A percentile compares a stretch with the other conserved stretches of the same genome.
phyloP scores from a whole-genome alignment of 2,888 invertebrate species.

The Pherbina coryleti region DNA sequence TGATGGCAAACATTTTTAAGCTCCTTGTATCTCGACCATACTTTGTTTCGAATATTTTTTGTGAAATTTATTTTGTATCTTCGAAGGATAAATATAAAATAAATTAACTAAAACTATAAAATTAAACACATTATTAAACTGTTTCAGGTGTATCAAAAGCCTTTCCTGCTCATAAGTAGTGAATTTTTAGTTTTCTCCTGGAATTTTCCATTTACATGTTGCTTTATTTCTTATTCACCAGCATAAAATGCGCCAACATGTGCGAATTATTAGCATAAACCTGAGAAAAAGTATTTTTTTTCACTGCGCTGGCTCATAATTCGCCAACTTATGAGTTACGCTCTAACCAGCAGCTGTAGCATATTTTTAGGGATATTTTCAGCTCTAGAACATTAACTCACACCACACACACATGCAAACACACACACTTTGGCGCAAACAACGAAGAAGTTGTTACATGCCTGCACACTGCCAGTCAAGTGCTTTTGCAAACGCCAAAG shows the following conservation, averaged over 20 bases:
- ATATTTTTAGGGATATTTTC: conserved; percentile 16
- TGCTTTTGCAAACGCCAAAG: not conserved
- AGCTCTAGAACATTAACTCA: not conserved
- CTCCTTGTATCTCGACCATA: too few relatives aligned
- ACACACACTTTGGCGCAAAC: not conserved
- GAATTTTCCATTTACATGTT: not conserved
- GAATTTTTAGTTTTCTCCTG: not conserved
- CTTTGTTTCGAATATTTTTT: too few relatives aligned
- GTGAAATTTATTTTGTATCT: too few relatives aligned
- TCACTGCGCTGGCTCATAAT: conserved; percentile 31
- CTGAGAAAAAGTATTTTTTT: not conserved
- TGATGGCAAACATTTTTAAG: too few relatives aligned
- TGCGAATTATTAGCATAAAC: conserved; percentile 34
- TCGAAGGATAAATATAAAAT: too few relatives aligned
- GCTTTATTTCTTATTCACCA: not conserved
- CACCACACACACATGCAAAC: not conserved
- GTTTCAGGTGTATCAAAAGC: too few relatives aligned
- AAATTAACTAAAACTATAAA: too few relatives aligned
- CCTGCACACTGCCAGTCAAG: not conserved
- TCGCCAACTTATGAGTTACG: not conserved
- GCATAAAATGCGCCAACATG: conserved; percentile 20
- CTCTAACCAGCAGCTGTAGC: not conserved
- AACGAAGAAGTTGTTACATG: not conserved
- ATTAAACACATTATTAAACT: too few relatives aligned
- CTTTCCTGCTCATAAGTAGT: too few relatives aligned